phyloP scores from a whole-genome alignment of 2,797 vertebrate genomes.

The Coreius guichenoti region DNA sequence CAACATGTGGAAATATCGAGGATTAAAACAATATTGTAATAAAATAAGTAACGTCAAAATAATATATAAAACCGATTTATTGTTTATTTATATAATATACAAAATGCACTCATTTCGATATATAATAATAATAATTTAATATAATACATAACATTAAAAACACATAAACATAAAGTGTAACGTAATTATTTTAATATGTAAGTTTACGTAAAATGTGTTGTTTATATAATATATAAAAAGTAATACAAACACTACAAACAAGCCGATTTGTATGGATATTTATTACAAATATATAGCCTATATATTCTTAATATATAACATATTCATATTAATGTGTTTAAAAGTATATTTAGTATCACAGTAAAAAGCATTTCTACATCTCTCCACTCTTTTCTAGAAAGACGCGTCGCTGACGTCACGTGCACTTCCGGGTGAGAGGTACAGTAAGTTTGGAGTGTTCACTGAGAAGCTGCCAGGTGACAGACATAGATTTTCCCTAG shows the following conservation, averaged over 20 bases:
- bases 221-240: neutral
- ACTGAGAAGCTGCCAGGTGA: neutral
- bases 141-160: neutral
- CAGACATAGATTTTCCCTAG: neutral
- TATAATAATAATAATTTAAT: neutral
- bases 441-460: constrained; percentile 30
- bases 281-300: neutral
- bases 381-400: constrained; percentile 46
- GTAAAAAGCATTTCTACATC: constrained; percentile 2
- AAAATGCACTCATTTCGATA: neutral
- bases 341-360: neutral
- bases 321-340: neutral
- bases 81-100: neutral
- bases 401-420: constrained; percentile 33
- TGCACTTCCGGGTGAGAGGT: constrained; percentile 53
- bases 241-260: neutral
- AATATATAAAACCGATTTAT: neutral
- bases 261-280: neutral
- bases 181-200: neutral
- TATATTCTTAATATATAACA: neutral
- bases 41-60: neutral
- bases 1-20: neutral
- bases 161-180: neutral
- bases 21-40: neutral
- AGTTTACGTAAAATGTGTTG: neutral